phyloP scores from a whole-genome alignment of 2,888 invertebrate genomes.

The Drosophila macrospina region DNA sequence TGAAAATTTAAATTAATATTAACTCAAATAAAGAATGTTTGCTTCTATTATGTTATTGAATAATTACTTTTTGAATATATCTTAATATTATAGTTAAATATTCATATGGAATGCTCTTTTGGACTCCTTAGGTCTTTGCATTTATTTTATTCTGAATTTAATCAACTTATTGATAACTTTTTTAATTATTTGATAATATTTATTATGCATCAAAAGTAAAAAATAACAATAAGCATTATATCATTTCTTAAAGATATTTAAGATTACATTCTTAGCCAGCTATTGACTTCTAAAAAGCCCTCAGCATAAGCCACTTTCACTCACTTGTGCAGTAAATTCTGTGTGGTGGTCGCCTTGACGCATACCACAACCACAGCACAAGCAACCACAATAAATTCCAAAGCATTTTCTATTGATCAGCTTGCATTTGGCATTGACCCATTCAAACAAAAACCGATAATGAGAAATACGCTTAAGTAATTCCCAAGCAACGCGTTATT shows the following conservation, averaged over 20 bases:
- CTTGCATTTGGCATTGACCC: slow-evolving; percentile 34
- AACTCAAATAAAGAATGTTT: too few relatives aligned
- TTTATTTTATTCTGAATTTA: neutral
- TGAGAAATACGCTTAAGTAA: slow-evolving; percentile 20
- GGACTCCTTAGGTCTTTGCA: too few relatives aligned
- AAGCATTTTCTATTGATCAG: slow-evolving; percentile 51
- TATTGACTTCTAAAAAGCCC: neutral
- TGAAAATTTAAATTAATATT: too few relatives aligned
- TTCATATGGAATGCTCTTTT: too few relatives aligned
- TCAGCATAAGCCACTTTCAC: slow-evolving; percentile 26
- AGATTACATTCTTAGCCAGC: neutral
- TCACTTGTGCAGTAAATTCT: slow-evolving; percentile 47
- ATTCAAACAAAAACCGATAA: slow-evolving; percentile 23
- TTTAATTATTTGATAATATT: neutral
- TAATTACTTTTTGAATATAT: too few relatives aligned
- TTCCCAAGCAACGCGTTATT: slow-evolving; percentile 10
- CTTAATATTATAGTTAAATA: too few relatives aligned
- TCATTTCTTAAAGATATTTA: neutral
- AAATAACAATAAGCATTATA: neutral
- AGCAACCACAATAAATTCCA: slow-evolving; percentile 66
- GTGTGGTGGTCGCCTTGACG: slow-evolving; percentile 22
- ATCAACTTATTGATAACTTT: neutral
- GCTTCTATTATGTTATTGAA: too few relatives aligned
- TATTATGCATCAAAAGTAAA: too few relatives aligned
- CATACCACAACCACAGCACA: slow-evolving; percentile 59